Evolutionary conservation across 2,113 vertebrate species (phyloP).

Genomic region (Istiophorus platypterus): DNA sequence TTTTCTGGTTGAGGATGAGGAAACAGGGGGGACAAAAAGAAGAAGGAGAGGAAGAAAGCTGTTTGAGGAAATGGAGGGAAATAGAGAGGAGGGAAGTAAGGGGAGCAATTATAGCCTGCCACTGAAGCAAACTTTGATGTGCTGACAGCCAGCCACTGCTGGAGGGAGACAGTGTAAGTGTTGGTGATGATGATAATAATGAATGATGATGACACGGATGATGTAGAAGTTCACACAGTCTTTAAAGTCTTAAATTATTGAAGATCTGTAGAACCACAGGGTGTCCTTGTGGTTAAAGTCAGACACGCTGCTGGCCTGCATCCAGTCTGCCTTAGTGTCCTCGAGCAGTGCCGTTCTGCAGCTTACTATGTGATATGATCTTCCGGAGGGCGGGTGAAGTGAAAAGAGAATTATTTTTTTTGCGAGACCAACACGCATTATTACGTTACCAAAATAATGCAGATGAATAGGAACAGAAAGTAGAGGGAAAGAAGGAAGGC

Average conservation of each 20-base stretch:
- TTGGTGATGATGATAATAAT: constrained; percentile 61
- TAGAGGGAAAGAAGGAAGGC: neutral
- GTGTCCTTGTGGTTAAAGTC: constrained; percentile 25
- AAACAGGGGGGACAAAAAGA: neutral
- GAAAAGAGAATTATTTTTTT: constrained; percentile 1
- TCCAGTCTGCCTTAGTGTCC: constrained; percentile 15
- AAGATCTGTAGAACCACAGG: constrained; percentile 37
- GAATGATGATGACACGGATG: constrained; percentile 59
- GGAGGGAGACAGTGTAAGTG: constrained; percentile 50
- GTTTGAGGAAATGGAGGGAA: constrained; percentile 47
- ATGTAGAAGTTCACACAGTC: constrained; percentile 52
- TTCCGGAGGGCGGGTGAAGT: constrained; percentile 16
- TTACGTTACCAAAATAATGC: neutral
- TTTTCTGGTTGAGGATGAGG: constrained; percentile 34
- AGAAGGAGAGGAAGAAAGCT: constrained; percentile 36
- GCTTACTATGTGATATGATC: constrained; percentile 22
- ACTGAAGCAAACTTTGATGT: constrained; percentile 65
- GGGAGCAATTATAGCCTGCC: constrained; percentile 51
- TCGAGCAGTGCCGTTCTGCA: constrained; percentile 14
- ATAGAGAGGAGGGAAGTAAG: constrained; percentile 32
- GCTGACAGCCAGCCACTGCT: constrained; percentile 69
- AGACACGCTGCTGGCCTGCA: constrained; percentile 17
- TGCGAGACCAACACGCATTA: neutral
- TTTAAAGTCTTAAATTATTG: constrained; percentile 44
- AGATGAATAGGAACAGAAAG: neutral